Evolutionary conservation across 2,888 invertebrate genomes (phyloP), one percentile per base, ranked within the genome.

Genomic region (Chymomyza procnemis): DNA sequence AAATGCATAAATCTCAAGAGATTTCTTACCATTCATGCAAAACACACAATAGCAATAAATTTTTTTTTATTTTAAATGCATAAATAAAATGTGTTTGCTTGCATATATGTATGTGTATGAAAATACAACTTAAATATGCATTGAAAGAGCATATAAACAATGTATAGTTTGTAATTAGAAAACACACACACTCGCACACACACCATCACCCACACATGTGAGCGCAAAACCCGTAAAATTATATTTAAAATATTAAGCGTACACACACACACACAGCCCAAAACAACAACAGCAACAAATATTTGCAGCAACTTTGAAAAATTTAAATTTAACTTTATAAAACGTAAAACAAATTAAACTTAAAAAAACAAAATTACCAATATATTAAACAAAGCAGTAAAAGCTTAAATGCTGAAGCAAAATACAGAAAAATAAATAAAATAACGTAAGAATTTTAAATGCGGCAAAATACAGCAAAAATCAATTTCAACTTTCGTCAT

Each of bases 401-500:
- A n/a, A 21, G 41, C 54, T 54, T 30, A 64, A 54, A 64, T 46
- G 58, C 50, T 34, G 26, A 46, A 64, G 41, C 55, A 59, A 69
- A 62, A 26, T 26, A n/a, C n/a, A n/a, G n/a, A 54, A 61, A 54
- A 19, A 60, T 14, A 18, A 16, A n/a, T n/a, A n/a, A 22, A 60
- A 56, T 64, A 62, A 73, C 64, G n/a, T 73, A 66, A 64, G 70
- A 73, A 73, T 57, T 56, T 61, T 67, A 66, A 70, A 48, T 59
- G 66, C 69, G 71, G 67, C 71, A 77, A 69, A n/a, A 41, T 19
- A 34, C 26, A 58, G 34, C 18, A 58, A 16, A 52, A n/a, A n/a
- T n/a, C 34, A 12, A 12, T 69, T 69, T 75, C 69, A 83, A 83
- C 80, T 74, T 79, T 78, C 83, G 85, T 78, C 80, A 78, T 74